A percentile compares a stretch with the other conserved stretches of the same genome.
These are phyloP conservation scores for Nemapogon koenigi DNA, from an alignment of 2,888 invertebrate species.

Conservation along the genomic window DNA sequence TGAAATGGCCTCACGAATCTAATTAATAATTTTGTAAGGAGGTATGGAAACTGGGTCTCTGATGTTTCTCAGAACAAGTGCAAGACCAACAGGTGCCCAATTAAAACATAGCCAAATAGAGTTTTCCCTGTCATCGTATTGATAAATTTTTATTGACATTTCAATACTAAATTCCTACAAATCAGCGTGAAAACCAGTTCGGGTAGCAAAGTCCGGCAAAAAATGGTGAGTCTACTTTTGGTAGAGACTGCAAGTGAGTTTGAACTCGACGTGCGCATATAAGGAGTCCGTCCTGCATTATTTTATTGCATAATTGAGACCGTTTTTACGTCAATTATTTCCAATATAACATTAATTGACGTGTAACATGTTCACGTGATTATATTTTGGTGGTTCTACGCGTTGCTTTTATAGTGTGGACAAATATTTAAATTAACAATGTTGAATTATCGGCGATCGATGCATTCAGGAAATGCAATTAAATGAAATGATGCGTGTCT, in stretches of 20 bases:
- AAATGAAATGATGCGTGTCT: slow-evolving; percentile 60
- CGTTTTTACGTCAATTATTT: slow-evolving; percentile 53
- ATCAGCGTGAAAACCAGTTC: slow-evolving; percentile 25
- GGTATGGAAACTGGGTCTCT: slow-evolving; percentile 31
- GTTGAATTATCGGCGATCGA: slow-evolving; percentile 27
- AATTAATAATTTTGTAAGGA: slow-evolving; percentile 16
- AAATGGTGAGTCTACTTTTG: slow-evolving; percentile 30
- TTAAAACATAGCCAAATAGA: slow-evolving; percentile 27
- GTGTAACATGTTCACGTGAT: slow-evolving; percentile 36
- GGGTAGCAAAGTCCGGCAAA: slow-evolving; percentile 20
- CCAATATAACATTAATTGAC: slow-evolving; percentile 45
- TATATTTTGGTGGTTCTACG: slow-evolving; percentile 37
- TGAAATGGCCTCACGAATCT: not conserved
- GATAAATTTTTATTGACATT: slow-evolving; percentile 24
- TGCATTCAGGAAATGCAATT: slow-evolving; percentile 53
- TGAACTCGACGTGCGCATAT: slow-evolving; percentile 26
- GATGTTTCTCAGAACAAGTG: slow-evolving; percentile 3
- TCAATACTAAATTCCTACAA: slow-evolving; percentile 26
- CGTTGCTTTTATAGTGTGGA: slow-evolving; percentile 12
- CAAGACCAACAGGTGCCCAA: slow-evolving; percentile 1
- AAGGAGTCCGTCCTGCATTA: slow-evolving; percentile 35
- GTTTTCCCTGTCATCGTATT: slow-evolving; percentile 15
- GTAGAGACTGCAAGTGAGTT: slow-evolving; percentile 21
- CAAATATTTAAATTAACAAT: slow-evolving; percentile 21
- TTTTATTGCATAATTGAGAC: slow-evolving; percentile 41